phyloP scores from a whole-genome alignment of 1,140 invertebrate genomes.

The Olivierus martensii region DNA sequence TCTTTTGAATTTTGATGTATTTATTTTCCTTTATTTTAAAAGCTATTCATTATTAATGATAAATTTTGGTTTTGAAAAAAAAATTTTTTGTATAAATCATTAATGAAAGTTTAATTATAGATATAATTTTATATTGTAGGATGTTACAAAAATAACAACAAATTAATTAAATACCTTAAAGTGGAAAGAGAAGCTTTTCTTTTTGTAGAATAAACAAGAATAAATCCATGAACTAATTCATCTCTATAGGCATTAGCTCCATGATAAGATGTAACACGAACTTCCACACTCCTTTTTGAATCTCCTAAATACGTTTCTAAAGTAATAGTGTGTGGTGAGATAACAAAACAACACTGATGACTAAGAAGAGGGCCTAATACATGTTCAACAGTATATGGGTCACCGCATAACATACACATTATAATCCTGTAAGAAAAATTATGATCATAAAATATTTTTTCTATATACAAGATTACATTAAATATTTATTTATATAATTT shows the following conservation, averaged over 20 bases:
- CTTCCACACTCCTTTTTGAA: conserved; percentile 65
- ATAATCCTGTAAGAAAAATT: too few species aligned
- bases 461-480: too few species aligned
- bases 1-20: too few species aligned
- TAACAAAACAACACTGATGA: conserved; percentile 70
- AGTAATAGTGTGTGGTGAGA: conserved; percentile 68
- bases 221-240: conserved; percentile 88
- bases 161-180: conserved; percentile 78
- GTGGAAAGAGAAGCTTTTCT: conserved; percentile 86
- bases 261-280: conserved; percentile 90
- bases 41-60: too few species aligned
- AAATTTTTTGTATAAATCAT: too few species aligned
- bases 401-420: conserved; percentile 94
- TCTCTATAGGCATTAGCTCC: conserved; percentile 81
- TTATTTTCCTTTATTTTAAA: too few species aligned
- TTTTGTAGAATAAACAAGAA: conserved; percentile 89
- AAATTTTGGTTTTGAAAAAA: too few species aligned
- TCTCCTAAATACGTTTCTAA: conserved; percentile 82
- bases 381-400: conserved; percentile 80
- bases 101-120: too few species aligned
- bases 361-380: conserved; percentile 73
- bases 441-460: too few species aligned
- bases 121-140: too few species aligned
- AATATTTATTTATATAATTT: too few species aligned
- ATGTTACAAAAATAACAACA: too few species aligned